Conservation (phyloP, 2,888 invertebrate species). For the Limnephilus marmoratus region DNA sequence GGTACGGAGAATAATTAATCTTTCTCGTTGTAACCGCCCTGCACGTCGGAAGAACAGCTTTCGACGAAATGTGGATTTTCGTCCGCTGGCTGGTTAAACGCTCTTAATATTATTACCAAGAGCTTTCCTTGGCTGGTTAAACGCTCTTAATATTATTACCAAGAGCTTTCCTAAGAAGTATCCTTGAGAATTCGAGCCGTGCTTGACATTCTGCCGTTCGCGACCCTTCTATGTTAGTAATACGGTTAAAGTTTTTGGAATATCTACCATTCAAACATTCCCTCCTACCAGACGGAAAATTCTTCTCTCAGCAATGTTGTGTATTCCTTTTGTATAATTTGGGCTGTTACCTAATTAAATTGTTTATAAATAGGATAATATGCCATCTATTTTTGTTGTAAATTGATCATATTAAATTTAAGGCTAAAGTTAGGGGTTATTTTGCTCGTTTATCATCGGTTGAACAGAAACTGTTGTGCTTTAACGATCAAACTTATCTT, state of each 20-base stretch:
- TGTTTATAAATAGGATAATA: background rate
- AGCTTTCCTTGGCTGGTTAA: no score
- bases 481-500: background rate
- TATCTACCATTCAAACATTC: background rate
- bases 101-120: no score
- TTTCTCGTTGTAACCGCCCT: no score
- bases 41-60: no score
- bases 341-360: background rate
- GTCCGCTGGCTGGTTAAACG: no score
- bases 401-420: no score
- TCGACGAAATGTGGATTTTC: no score
- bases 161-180: background rate
- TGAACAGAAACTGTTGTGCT: background rate
- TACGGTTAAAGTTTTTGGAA: conserved; percentile 2
- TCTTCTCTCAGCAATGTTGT: background rate
- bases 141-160: background rate
- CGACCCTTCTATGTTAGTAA: background rate
- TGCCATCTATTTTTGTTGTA: no score
- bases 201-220: background rate
- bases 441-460: background rate
- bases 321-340: background rate
- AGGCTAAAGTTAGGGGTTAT: background rate
- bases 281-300: background rate
- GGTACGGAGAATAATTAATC: no score
- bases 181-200: background rate